Base-by-base conservation (phyloP, 2,113 vertebrate genomes). In the Catagonus wagneri region DNA sequence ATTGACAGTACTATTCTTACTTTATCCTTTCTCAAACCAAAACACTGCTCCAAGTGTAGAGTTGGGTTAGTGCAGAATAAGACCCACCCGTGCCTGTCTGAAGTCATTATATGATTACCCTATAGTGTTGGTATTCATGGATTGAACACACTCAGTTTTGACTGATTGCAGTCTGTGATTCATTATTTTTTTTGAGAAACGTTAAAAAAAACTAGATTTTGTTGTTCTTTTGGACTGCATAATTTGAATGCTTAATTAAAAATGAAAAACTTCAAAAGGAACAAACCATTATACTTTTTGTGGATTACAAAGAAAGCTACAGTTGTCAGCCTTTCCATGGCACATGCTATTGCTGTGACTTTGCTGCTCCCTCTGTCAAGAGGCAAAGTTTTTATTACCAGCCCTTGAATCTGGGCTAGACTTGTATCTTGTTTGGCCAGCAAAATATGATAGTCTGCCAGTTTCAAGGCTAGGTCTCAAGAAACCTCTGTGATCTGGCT, bases 181-280 rank as follows among this genome's bases (percentile, higher is more conserved):
- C 50, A 85, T 94, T 86, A 34, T 65, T 93, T 86, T 79, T 86
- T 74, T 81, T 54, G 22, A 79, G 19, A 89, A 97, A 60, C 58
- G 68, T n/a, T 44, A 6, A 6, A 50, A 88, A 91, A 94, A 50
- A 44, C 20, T 65, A 91, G 78, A 75, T 79, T 89, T 92, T 91
- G 36, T 78, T 79, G 29, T 89, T 86, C 20, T 87, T 88, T 92
- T 83, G 39, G 60, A 96, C 93, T 94, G 90, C 52, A 14, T 93
- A 85, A 90, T 75, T 95, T 34, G 25, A 96, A 27, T 96, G 34
- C 10, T 79, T 74, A 91, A 68, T 86, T 91, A 34, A 93, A 78
- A 95, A 63, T 85, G 65, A 68, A 93, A 65, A 61, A 71, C 60
- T 56, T 95, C 23, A 39, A 61, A 75, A 89, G 95, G 36, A 87